Evolutionary conservation across 2,113 vertebrate species (phyloP).

Genomic region (Sapayoa aenigma): DNA sequence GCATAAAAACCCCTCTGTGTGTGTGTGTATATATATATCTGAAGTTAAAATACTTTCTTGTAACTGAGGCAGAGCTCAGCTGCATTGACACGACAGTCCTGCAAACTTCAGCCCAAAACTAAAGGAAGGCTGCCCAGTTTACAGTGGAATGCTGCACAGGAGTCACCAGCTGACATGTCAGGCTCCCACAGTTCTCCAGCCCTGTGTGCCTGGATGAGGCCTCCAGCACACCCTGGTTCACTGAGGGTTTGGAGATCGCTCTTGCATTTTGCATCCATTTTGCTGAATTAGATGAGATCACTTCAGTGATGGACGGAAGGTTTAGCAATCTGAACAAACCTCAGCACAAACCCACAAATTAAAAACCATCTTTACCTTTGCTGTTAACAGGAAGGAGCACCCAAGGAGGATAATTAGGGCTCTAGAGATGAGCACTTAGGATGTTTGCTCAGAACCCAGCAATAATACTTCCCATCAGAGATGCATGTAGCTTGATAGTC

Average conservation of each 20-base stretch:
- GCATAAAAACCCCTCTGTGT: neutral
- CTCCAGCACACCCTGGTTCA: neutral
- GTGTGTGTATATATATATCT: neutral
- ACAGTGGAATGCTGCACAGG: neutral
- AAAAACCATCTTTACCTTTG: neutral
- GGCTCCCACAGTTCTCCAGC: neutral
- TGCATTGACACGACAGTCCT: neutral
- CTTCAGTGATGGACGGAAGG: neutral
- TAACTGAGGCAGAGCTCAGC: neutral
- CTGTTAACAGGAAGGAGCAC: accelerated
- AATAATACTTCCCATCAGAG: neutral
- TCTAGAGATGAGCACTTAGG: neutral
- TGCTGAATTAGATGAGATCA: neutral
- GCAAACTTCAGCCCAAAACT: neutral
- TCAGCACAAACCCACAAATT: neutral
- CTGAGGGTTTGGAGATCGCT: neutral
- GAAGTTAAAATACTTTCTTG: neutral
- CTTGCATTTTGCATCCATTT: neutral
- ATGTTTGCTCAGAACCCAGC: neutral
- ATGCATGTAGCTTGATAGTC: neutral
- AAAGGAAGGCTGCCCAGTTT: neutral
- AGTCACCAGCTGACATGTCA: neutral
- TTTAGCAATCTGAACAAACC: neutral
- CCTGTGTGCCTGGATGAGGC: neutral
- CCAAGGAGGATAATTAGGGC: neutral